Evolutionary conservation across 2,113 vertebrate genomes (phyloP).

Genomic region (Rhea americana): DNA sequence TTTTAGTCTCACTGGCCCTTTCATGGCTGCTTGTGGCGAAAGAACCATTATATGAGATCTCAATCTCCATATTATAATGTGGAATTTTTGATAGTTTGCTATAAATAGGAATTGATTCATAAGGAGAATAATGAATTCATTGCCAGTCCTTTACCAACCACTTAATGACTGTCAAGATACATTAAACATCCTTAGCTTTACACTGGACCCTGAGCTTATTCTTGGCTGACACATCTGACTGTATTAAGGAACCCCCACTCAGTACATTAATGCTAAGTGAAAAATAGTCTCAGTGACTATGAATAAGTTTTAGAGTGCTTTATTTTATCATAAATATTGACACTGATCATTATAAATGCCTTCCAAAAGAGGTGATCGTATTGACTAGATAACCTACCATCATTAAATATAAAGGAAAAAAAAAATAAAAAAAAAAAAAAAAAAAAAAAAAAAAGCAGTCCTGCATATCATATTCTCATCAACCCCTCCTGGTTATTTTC

Average conservation of each 20-base stretch:
- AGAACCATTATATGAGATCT: constrained; percentile 40
- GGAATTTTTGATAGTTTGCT: constrained; percentile 36
- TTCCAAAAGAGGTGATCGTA: background rate
- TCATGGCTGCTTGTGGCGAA: constrained; percentile 58
- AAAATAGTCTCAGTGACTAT: constrained; percentile 13
- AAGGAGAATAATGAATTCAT: constrained; percentile 55
- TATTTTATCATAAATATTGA: constrained; percentile 48
- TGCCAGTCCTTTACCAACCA: constrained; percentile 40
- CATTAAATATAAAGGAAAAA: background rate
- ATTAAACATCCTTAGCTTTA: constrained; percentile 49
- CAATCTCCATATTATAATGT: constrained; percentile 36
- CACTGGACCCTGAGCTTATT: constrained; percentile 2
- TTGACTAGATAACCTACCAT: background rate
- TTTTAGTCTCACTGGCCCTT: constrained; percentile 53
- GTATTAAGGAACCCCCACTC: background rate
- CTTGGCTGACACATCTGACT: constrained; percentile 25
- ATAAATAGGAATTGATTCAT: constrained; percentile 54
- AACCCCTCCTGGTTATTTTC: background rate
- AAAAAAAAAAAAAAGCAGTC: background rate
- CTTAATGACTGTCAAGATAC: constrained; percentile 42
- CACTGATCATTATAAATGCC: constrained; percentile 18
- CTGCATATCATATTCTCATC: background rate
- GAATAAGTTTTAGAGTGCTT: constrained; percentile 15
- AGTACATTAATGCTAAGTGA: constrained; percentile 25
- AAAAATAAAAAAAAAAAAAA: no score